Percentiles rank a stretch among this genome's conserved stretches.
These are phyloP conservation scores for Esox masquinongy DNA, from an alignment of 2,797 vertebrate genomes.

Conservation along the genomic window DNA sequence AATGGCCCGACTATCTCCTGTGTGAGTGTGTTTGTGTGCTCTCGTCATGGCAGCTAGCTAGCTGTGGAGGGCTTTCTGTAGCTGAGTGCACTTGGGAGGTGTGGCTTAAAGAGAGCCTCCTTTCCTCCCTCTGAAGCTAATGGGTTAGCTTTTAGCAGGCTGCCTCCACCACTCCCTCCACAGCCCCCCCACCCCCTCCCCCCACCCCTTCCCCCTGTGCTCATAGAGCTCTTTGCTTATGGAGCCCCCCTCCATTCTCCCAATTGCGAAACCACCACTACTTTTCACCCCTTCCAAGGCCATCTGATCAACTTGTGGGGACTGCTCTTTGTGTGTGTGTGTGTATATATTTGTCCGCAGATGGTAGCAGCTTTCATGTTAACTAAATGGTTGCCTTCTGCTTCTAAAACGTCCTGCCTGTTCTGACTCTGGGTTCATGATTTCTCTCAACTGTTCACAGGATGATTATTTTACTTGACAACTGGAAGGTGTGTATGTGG, in stretches of 20 bases:
- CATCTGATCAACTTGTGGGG: conserved; percentile 65
- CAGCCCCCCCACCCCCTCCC: background rate
- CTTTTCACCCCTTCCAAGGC: conserved; percentile 48
- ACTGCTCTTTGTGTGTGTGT: conserved; percentile 37
- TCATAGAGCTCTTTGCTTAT: background rate
- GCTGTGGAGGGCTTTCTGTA: conserved; percentile 42
- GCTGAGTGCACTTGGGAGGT: conserved; percentile 42
- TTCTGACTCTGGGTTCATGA: conserved; percentile 27
- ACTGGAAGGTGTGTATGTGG: conserved; percentile 67
- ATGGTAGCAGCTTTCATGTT: conserved; percentile 60
- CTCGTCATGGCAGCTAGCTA: conserved; percentile 58
- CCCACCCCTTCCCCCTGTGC: background rate
- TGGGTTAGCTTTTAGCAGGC: background rate
- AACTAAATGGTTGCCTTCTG: conserved; percentile 63
- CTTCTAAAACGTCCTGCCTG: conserved; percentile 55
- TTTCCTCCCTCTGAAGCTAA: background rate
- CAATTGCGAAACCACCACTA: conserved; percentile 55
- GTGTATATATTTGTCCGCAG: conserved; percentile 49
- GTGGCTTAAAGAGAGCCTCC: conserved; percentile 34
- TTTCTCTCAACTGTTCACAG: conserved; percentile 23
- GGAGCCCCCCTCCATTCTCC: conserved; percentile 45
- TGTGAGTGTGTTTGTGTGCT: conserved; percentile 34
- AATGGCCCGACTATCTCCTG: conserved; percentile 4
- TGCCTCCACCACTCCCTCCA: background rate
- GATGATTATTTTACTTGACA: conserved; percentile 34